Evolutionary conservation across 2,113 vertebrate species (phyloP).

Genomic region (Rhynchopsitta pachyrhyncha): DNA sequence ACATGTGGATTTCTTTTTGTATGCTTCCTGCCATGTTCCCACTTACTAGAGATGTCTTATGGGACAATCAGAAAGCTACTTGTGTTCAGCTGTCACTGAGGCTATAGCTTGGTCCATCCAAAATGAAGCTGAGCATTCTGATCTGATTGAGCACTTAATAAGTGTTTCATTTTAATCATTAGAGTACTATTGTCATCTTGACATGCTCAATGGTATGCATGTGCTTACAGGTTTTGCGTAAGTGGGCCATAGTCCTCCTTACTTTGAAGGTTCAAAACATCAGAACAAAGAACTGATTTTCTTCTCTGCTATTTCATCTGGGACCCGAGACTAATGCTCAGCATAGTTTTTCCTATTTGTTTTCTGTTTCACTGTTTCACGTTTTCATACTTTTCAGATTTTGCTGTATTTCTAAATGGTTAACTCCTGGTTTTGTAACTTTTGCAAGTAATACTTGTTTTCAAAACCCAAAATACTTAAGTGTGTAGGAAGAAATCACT

Average conservation of each 20-base stretch:
- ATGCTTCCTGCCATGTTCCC: background rate
- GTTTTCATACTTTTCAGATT: background rate
- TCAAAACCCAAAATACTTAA: background rate
- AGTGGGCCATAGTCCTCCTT: background rate
- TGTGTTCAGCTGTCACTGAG: background rate
- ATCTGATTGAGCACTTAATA: background rate
- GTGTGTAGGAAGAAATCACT: background rate
- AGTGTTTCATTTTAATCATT: background rate
- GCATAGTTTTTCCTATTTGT: background rate
- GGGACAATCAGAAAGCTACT: background rate
- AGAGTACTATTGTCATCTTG: background rate
- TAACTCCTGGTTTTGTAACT: background rate
- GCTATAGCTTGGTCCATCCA: background rate
- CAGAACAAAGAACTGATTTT: background rate
- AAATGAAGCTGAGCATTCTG: background rate
- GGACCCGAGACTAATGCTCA: background rate
- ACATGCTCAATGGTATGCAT: background rate
- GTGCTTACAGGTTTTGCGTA: background rate
- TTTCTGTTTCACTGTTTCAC: background rate
- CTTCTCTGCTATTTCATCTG: background rate
- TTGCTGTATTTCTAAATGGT: background rate
- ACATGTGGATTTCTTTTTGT: background rate
- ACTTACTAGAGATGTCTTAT: background rate
- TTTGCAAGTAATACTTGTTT: background rate
- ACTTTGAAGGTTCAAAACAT: background rate